Base-by-base conservation (phyloP, 1,140 invertebrate species). In the Stegodyphus dumicola region DNA sequence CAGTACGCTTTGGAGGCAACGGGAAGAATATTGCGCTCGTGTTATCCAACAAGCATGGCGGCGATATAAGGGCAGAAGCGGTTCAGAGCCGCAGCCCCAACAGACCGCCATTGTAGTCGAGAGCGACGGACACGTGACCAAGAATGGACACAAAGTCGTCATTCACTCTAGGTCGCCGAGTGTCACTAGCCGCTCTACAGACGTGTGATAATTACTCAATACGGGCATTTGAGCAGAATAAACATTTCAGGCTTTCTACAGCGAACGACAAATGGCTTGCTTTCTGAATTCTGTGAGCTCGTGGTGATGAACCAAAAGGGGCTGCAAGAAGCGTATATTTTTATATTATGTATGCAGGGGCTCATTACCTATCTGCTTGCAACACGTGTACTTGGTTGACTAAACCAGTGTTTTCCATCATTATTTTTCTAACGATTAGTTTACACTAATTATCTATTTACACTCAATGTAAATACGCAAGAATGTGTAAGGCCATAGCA, bases 1-100 rank as follows among this genome's bases (percentile, higher is more conserved):
- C 86, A 97, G 96, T 17, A 98, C 97, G 15, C 92, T 98, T 56
- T 97, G 96, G 95, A 92, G 97, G 74, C 97, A 99, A 91, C 93
- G 97, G 54, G 97, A 99, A 91, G 96, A 98, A 90, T 98, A 98
- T 91, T 98, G 96, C 91, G 97, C 97, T 83, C 93, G 96, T 84
- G 93, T 98, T 33, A 98, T 99, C 88, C 97, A 99, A 91, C 95
- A 95, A 89, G 96, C 96, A 73, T 99, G 96, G 96, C 86, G 89
- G 64, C 89, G 89, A 49, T 91, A 88, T 77, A 86, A 87, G 66
- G 86, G 81, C 17, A 6, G 60, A 6, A 89, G 87, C 88, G 79
- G 91, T 79, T 69, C 79, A 86, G 53, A 87, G 88, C 76, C 77
- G 86, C 91, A 54, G 11, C 92, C 93, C 81, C 73, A 81, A 52